phyloP scores from a whole-genome alignment of 2,113 vertebrate genomes.

The Oryzias curvinotus region DNA sequence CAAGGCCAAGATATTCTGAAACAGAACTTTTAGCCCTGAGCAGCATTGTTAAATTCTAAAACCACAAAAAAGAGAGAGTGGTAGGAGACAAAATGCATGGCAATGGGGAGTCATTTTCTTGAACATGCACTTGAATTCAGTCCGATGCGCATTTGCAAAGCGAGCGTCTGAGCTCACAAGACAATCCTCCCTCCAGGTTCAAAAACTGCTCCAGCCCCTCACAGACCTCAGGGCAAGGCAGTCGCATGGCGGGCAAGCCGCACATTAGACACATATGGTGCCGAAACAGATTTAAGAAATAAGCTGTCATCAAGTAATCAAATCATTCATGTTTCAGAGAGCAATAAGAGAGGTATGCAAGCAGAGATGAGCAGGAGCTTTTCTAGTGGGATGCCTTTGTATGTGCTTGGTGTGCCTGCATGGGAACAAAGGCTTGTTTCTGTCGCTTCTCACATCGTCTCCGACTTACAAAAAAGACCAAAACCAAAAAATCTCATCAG shows the following conservation, averaged over 20 bases:
- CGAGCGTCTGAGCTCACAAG: slow-evolving; percentile 61
- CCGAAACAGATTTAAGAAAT: slow-evolving; percentile 78
- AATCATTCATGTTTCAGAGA: slow-evolving; percentile 77
- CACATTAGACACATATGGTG: slow-evolving; percentile 75
- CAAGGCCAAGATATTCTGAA: slow-evolving; percentile 58
- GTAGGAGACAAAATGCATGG: slow-evolving; percentile 19
- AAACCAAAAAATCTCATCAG: slow-evolving; percentile 9
- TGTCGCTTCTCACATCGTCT: slow-evolving; percentile 13
- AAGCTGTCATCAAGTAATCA: slow-evolving; percentile 79
- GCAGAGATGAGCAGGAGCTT: slow-evolving; percentile 50
- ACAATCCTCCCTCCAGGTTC: slow-evolving; percentile 73
- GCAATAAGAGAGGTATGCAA: slow-evolving; percentile 67
- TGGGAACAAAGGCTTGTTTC: slow-evolving; percentile 52
- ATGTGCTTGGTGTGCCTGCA: slow-evolving; percentile 52
- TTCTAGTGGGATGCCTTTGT: slow-evolving; percentile 62
- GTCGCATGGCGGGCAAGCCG: slow-evolving; percentile 38
- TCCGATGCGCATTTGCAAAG: slow-evolving; percentile 64
- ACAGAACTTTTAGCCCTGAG: slow-evolving; percentile 66
- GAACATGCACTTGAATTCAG: slow-evolving; percentile 68
- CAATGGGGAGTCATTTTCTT: slow-evolving; percentile 50
- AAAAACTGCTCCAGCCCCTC: slow-evolving; percentile 50
- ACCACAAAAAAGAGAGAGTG: slow-evolving; percentile 15
- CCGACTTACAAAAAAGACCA: slow-evolving; percentile 1
- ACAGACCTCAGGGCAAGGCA: slow-evolving; percentile 61
- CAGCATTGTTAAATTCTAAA: slow-evolving; percentile 60